Percentiles rank a stretch among this genome's conserved stretches.
These are phyloP conservation scores for Nanger granti DNA, from an alignment of 2,113 vertebrate species.

Conservation along the genomic window DNA sequence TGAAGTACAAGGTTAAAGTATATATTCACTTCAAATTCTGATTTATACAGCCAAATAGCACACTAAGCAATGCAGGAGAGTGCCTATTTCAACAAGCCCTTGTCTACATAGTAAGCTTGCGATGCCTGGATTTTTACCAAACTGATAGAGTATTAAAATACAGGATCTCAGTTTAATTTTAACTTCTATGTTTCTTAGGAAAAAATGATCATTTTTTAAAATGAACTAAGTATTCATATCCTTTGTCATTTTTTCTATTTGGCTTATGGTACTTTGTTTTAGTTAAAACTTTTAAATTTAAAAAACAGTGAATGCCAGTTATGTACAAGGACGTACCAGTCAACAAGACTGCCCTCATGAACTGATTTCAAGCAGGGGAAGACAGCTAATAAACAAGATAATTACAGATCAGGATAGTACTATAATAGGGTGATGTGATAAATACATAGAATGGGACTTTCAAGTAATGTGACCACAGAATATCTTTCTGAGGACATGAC, in stretches of 20 bases:
- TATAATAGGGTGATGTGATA: background rate
- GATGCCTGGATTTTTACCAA: background rate
- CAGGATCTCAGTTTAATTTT: background rate
- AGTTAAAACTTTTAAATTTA: background rate
- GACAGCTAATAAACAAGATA: background rate
- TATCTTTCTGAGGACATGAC: background rate
- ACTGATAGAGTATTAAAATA: background rate
- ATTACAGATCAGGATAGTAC: background rate
- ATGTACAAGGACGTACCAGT: background rate
- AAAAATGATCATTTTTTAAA: background rate
- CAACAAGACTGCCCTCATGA: background rate
- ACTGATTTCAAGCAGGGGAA: background rate
- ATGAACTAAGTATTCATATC: background rate
- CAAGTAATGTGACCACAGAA: background rate
- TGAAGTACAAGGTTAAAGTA: background rate
- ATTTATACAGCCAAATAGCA: background rate
- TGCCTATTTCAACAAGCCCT: background rate
- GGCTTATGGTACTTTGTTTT: background rate
- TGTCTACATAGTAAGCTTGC: background rate
- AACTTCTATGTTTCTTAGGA: background rate
- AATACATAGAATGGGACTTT: background rate
- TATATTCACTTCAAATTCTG: background rate
- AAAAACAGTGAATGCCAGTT: background rate
- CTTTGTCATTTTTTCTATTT: background rate
- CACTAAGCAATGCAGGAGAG: background rate